Conservation (phyloP, 2,797 vertebrate genomes). For the Cryptoblepharus egeriae region DNA sequence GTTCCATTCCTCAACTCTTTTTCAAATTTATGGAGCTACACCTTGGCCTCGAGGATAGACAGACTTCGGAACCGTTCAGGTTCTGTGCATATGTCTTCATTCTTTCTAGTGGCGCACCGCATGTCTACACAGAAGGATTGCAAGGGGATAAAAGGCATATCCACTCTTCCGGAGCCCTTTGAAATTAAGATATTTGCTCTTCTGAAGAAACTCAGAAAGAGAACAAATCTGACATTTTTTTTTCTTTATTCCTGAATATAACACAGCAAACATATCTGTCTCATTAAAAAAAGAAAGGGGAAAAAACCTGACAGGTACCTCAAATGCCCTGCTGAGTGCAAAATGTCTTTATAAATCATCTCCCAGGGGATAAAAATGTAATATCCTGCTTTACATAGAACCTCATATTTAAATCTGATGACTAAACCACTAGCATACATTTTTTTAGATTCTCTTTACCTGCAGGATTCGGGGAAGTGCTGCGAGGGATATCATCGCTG, state of each 20-base stretch:
- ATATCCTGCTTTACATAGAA: constrained; percentile 68
- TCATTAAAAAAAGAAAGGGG: constrained; percentile 47
- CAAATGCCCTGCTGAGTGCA: constrained; percentile 64
- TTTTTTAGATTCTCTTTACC: constrained; percentile 64
- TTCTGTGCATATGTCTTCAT: not conserved
- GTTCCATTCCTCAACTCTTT: too few relatives aligned
- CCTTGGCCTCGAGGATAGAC: too few relatives aligned
- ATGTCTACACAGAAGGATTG: constrained; percentile 12
- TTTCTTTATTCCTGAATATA: constrained; percentile 35
- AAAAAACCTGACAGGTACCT: constrained; percentile 65
- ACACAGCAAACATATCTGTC: constrained; percentile 56
- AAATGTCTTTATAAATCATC: constrained; percentile 61
- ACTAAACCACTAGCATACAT: constrained; percentile 53
- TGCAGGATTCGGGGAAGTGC: constrained; percentile 60
- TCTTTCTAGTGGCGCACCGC: not conserved
- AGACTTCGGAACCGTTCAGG: not conserved
- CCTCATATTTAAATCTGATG: constrained; percentile 68
- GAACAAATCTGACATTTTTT: constrained; percentile 65
- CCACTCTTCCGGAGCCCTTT: constrained; percentile 46
- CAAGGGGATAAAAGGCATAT: constrained; percentile 25
- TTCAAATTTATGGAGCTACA: too few relatives aligned
- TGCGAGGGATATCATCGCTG: constrained; percentile 35
- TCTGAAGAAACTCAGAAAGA: constrained; percentile 55
- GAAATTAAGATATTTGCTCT: constrained; percentile 65
- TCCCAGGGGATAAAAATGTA: constrained; percentile 37